Conservation (phyloP, 1,140 invertebrate genomes). For the Orius insidiosus region DNA sequence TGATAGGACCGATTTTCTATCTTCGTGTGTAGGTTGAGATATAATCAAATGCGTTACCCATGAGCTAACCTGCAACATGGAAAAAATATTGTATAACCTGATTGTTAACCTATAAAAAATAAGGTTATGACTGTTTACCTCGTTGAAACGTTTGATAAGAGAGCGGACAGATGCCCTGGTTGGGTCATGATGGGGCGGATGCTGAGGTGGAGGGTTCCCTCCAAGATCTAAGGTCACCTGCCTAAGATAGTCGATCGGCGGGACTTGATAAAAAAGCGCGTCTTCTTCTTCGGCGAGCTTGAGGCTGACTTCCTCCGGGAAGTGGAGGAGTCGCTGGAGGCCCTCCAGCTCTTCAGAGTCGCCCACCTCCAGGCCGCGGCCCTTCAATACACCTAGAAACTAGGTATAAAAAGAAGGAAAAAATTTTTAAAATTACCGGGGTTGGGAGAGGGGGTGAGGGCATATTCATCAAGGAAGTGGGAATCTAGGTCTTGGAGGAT, state of each 20-base stretch:
- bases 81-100: too few species aligned
- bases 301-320: constrained; percentile 87
- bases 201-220: constrained; percentile 23
- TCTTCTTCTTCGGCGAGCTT: constrained; percentile 70
- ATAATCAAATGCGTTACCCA: constrained; percentile 88
- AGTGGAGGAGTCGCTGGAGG: constrained; percentile 73
- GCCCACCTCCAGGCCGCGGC: constrained; percentile 40
- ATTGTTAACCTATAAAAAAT: too few species aligned
- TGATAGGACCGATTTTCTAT: constrained; percentile 71
- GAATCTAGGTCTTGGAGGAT: constrained; percentile 32
- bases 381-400: constrained; percentile 43
- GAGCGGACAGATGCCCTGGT: constrained; percentile 36
- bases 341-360: constrained; percentile 68
- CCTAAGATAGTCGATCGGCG: constrained; percentile 72
- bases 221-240: constrained; percentile 70
- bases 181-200: constrained; percentile 22
- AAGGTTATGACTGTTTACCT: constrained; percentile 36
- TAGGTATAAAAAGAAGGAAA: neutral
- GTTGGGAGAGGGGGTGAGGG: constrained; percentile 22
- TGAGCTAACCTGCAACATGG: constrained; percentile 60
- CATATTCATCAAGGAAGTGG: constrained; percentile 31
- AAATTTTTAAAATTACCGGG: constrained; percentile 21
- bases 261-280: constrained; percentile 71
- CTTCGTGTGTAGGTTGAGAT: constrained; percentile 67
- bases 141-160: constrained; percentile 76